Base-by-base conservation (phyloP, 2,888 invertebrate genomes). In the Eilema sororculum region DNA sequence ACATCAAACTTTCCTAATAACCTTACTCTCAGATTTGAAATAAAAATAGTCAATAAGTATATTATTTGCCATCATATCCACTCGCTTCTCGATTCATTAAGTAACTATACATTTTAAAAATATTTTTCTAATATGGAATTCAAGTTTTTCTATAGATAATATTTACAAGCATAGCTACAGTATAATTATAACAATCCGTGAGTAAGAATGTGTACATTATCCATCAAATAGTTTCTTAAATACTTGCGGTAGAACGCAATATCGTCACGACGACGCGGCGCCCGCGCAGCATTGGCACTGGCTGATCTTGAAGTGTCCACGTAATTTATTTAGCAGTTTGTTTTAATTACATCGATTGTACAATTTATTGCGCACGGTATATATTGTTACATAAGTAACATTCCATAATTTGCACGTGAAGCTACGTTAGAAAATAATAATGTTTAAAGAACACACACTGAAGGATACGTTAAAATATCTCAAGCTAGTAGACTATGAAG, bases 271-370 rank as follows among this genome's bases (percentile, higher is more conserved):
- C 25, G n/a, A 64, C 52, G 63, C 59, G 68, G 71, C 67, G 60
- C 16, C 60, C 59, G 68, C 56, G n/a, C n/a, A n/a, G n/a, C n/a
- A n/a, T n/a, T n/a, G 33, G 4, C 46, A 70, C 79, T 65, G 63
- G 81, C 67, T 80, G 81, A 73, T 81, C 81, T 81, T 81, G 81
- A 81, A 72, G 74, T 83, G 81, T 81, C 81, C 24, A 60, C 60
- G 22, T 65, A 75, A 75, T 76, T 76, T 77, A 76, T 78, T 61
- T 71, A 52, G 60, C 71, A 68, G 56, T 73, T 73, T 33, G 30
- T 65, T 73, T 74, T 78, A 83, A 83, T 81, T 81, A 73, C 76
- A 25, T 64, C 59, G 52, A 72, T 69, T 65, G 60, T 71, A 66
- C 30, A 52, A 22, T 25, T 71, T 72, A 24, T 76, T 56, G 28